phyloP scores from a whole-genome alignment of 2,888 invertebrate genomes.

The Caenorhabditis uteleia region DNA sequence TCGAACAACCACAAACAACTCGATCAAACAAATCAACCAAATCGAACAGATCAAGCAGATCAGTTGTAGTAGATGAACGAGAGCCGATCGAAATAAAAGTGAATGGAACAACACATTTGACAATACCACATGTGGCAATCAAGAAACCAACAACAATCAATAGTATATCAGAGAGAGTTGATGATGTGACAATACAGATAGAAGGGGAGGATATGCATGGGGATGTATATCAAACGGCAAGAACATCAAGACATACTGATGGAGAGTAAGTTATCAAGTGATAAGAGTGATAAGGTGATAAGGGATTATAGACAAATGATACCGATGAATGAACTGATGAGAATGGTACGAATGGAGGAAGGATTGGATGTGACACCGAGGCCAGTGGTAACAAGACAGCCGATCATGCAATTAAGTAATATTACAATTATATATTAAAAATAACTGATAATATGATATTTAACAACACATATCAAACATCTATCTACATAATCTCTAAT shows the following conservation, averaged over 20 bases:
- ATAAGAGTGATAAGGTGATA: neutral
- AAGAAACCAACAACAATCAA: no score
- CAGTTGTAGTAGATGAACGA: no score
- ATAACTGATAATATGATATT: no score
- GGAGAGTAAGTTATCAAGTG: neutral
- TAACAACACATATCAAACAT: no score
- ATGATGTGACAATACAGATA: no score
- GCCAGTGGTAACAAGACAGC: neutral
- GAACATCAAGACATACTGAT: neutral
- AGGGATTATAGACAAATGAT: conserved; percentile 16
- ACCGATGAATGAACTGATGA: conserved; percentile 26
- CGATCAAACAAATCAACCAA: no score
- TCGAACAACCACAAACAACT: no score
- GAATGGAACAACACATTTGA: neutral
- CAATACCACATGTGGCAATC: no score
- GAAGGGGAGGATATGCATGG: no score
- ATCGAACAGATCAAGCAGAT: no score
- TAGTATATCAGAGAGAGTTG: neutral
- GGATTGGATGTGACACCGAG: conserved; percentile 27
- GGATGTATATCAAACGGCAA: neutral
- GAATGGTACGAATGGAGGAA: conserved; percentile 30
- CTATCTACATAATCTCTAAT: no score
- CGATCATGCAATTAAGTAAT: neutral
- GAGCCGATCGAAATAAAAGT: neutral
- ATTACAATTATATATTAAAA: no score